These are phyloP conservation scores for Nipponacmea schrenckii DNA, from an alignment of 2,888 invertebrate genomes.

Conservation along the genomic window DNA sequence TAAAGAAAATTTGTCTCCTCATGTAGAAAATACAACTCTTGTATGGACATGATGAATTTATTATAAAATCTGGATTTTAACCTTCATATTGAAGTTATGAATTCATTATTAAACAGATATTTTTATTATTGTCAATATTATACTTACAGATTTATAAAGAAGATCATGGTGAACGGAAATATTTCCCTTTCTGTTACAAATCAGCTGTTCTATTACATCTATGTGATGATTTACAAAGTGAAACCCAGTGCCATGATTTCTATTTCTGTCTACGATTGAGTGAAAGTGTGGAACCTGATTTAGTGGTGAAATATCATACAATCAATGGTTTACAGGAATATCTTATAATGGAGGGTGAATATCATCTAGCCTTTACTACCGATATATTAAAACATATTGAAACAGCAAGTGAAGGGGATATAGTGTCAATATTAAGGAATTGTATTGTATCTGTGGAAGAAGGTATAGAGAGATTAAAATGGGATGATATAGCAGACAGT, in stretches of 20 bases:
- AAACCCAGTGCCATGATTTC: slow-evolving; percentile 12
- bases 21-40: too few relatives aligned
- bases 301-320: slow-evolving; percentile 15
- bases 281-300: slow-evolving; percentile 4
- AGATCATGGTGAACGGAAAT: neutral
- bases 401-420: slow-evolving; percentile 25
- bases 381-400: slow-evolving; percentile 17
- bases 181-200: neutral
- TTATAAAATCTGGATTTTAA: too few relatives aligned
- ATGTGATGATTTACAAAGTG: neutral
- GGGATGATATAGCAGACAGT: slow-evolving; percentile 37
- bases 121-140: too few relatives aligned
- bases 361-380: slow-evolving; percentile 19
- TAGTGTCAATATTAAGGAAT: slow-evolving; percentile 33
- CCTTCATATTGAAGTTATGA: too few relatives aligned
- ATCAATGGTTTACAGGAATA: slow-evolving; percentile 18
- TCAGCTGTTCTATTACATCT: slow-evolving; percentile 4
- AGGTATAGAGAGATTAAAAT: slow-evolving; percentile 38
- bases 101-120: too few relatives aligned
- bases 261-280: slow-evolving; percentile 13
- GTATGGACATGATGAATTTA: too few relatives aligned
- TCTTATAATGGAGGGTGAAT: slow-evolving; percentile 24
- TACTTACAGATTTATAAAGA: neutral
- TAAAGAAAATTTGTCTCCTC: too few relatives aligned
- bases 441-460: slow-evolving; percentile 40